Conservation (phyloP, 1,140 invertebrate species). For the Trachymyrmex septentrionalis region DNA sequence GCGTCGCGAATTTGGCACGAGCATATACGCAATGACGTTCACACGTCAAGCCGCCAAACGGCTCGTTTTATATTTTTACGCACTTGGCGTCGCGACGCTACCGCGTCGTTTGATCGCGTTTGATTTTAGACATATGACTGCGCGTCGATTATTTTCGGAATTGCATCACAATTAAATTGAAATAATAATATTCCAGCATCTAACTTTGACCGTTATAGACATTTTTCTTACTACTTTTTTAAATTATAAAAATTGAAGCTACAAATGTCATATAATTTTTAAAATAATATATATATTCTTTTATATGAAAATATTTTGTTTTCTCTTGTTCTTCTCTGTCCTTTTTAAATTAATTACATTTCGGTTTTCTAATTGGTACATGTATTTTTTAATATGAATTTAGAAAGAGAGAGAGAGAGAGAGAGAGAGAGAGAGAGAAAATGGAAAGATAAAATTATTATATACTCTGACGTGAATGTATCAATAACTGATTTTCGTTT, state of each 20-base stretch:
- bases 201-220: too few relatives aligned
- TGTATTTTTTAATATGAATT: background rate
- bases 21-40: too few relatives aligned
- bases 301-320: background rate
- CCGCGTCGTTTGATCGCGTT: too few relatives aligned
- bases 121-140: too few relatives aligned
- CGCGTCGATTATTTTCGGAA: too few relatives aligned
- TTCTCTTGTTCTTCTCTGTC: background rate
- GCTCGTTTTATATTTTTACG: too few relatives aligned
- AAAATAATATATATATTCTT: background rate
- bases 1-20: too few relatives aligned
- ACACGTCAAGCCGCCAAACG: too few relatives aligned
- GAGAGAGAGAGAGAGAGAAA: background rate
- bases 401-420: background rate
- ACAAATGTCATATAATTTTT: background rate
- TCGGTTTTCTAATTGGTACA: background rate
- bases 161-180: too few relatives aligned
- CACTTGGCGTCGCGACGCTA: too few relatives aligned
- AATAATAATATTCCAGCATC: too few relatives aligned
- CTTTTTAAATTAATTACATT: background rate
- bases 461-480: background rate
- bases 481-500: background rate
- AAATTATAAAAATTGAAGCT: background rate
- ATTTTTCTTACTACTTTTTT: background rate
- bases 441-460: background rate